Evolutionary conservation across 2,888 invertebrate species (phyloP).

Genomic region (Drosophila pegasa): DNA sequence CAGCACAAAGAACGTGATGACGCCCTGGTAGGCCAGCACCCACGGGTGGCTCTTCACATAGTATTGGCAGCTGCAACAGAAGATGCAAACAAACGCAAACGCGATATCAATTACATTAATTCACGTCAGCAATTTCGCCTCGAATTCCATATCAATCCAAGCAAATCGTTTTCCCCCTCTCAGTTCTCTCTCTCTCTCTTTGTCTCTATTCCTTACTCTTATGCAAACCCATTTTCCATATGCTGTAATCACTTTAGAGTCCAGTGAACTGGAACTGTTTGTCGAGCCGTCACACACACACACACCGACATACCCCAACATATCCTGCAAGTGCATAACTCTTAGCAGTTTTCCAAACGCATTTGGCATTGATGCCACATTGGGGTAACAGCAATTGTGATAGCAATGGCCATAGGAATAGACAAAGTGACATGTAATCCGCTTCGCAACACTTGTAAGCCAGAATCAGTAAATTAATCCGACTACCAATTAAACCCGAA

Average conservation of each 20-base stretch:
- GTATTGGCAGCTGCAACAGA: constrained; percentile 91
- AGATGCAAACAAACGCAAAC: not conserved
- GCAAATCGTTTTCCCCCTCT: no score
- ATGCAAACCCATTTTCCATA: constrained; percentile 20
- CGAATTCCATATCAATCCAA: not conserved
- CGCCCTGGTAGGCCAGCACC: constrained; percentile 96
- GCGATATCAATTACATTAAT: not conserved
- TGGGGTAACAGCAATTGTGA: not conserved
- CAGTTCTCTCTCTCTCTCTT: no score
- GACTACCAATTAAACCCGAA: not conserved
- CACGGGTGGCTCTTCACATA: constrained; percentile 93
- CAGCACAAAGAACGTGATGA: constrained; percentile 98
- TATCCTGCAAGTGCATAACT: not conserved
- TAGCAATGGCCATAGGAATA: not conserved
- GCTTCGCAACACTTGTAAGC: constrained; percentile 1
- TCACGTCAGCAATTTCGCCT: not conserved
- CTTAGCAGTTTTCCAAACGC: constrained; percentile 5
- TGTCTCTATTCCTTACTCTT: not conserved
- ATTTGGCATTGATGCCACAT: constrained; percentile 11
- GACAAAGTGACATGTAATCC: not conserved
- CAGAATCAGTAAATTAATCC: constrained; percentile 2
- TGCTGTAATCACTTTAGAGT: constrained; percentile 66
- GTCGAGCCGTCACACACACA: constrained; percentile 21
- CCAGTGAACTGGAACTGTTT: constrained; percentile 69
- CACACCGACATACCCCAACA: no score